phyloP scores from a whole-genome alignment of 2,797 vertebrate genomes.

The Sciaenops ocellatus region DNA sequence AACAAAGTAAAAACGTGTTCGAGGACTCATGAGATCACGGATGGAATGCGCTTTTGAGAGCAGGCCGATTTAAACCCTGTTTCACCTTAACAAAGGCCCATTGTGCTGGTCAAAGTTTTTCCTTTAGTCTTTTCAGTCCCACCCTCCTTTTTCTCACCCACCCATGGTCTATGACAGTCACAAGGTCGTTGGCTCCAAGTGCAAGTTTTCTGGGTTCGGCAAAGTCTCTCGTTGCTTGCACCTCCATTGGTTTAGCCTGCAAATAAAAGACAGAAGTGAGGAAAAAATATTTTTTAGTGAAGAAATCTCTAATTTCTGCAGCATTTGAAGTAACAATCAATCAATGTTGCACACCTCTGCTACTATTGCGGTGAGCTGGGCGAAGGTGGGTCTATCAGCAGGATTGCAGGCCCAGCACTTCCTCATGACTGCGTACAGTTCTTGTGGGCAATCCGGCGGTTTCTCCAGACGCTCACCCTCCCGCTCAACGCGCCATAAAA shows the following conservation, averaged over 20 bases:
- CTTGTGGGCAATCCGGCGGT: conserved; percentile 88
- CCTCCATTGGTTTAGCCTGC: conserved; percentile 88
- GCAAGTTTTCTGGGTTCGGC: conserved; percentile 86
- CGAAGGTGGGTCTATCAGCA: conserved; percentile 87
- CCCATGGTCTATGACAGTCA: conserved; percentile 91
- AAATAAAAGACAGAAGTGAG: background rate
- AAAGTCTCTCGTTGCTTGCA: conserved; percentile 84
- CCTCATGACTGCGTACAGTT: conserved; percentile 86
- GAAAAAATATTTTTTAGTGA: background rate
- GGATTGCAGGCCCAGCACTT: conserved; percentile 90
- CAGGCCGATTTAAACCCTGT: conserved; percentile 14
- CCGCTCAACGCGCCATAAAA: conserved; percentile 87
- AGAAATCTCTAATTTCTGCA: background rate
- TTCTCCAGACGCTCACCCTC: conserved; percentile 88
- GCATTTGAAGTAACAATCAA: background rate
- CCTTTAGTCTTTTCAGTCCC: conserved; percentile 40
- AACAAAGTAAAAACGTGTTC: conserved; percentile 29
- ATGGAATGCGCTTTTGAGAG: conserved; percentile 37
- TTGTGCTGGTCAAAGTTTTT: conserved; percentile 19
- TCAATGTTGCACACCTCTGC: conserved; percentile 83
- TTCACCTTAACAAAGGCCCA: conserved; percentile 58
- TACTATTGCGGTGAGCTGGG: conserved; percentile 80
- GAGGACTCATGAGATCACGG: conserved; percentile 18
- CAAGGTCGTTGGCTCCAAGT: conserved; percentile 83
- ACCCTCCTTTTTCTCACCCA: conserved; percentile 71